Evolutionary conservation across 2,888 invertebrate genomes (phyloP).

Genomic region (Colostygia pectinataria): DNA sequence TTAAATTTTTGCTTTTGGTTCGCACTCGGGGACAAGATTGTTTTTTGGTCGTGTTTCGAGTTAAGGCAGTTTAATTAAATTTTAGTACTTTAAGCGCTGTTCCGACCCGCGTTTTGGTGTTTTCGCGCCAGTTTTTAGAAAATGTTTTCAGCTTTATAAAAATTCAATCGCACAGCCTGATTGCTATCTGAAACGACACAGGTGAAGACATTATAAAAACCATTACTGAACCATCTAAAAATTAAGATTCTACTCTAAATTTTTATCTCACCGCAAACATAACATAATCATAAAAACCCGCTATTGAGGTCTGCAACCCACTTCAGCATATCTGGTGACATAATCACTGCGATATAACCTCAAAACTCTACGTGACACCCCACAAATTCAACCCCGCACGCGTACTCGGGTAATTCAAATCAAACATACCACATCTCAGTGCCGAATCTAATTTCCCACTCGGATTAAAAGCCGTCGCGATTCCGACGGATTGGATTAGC

Average conservation of each 20-base stretch:
- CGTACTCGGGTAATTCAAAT: constrained; percentile 51
- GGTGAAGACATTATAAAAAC: constrained; percentile 3
- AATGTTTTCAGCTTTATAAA: constrained; percentile 12
- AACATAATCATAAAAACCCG: constrained; percentile 17
- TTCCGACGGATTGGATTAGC: constrained; percentile 60
- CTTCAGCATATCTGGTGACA: constrained; percentile 28
- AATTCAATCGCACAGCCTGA: constrained; percentile 11
- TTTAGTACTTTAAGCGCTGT: constrained; percentile 20
- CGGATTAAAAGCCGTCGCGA: constrained; percentile 63
- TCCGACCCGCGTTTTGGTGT: constrained; percentile 8
- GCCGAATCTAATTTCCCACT: constrained; percentile 69
- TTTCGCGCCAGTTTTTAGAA: constrained; percentile 2
- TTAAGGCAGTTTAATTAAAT: constrained; percentile 29
- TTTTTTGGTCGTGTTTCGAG: constrained; percentile 42
- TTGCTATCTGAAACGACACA: neutral
- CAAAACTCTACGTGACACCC: constrained; percentile 32
- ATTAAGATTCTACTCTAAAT: neutral
- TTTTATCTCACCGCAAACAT: constrained; percentile 11
- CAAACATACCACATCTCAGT: constrained; percentile 60
- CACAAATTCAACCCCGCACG: constrained; percentile 22
- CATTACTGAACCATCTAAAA: neutral
- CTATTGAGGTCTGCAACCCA: constrained; percentile 9
- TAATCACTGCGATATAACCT: constrained; percentile 27
- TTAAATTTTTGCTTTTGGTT: constrained; percentile 45
- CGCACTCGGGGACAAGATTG: constrained; percentile 38